Base-by-base conservation (phyloP, 2,113 vertebrate genomes). In the Chinchilla lanigera region DNA sequence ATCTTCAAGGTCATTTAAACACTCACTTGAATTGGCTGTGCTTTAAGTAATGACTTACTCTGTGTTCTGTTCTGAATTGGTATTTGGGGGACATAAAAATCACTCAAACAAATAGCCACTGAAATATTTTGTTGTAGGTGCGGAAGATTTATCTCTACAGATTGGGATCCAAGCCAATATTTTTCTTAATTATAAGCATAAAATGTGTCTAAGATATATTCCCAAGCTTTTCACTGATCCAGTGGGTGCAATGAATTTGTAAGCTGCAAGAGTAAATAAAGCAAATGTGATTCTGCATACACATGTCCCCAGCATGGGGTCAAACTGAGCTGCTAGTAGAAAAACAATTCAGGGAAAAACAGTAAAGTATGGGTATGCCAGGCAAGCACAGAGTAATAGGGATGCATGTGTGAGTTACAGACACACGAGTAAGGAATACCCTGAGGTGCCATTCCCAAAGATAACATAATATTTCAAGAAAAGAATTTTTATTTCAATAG, bases 161-260 rank as follows among this genome's bases (percentile, higher is more conserved):
- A 98, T 97, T 97, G 71, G 63, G 58, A 97, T 97, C 78, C 93
- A 35, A 96, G 94, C 85, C 88, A 98, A 90, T 56, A 95, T 98
- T 98, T 98, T 92, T 96, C 97, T 98, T 98, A 95, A 97, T 98
- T 98, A 97, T 78, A 67, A 93, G 91, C 96, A 41, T 94, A 97
- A 97, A 98, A 80, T 98, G 56, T 97, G 94, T 98, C 67, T 60
- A 89, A 94, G 97, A 93, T 98, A 97, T 95, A 98, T 97, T 97
- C 83, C 92, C 89, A 97, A 85, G n/a, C 38, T 97, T 95, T 97
- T 95, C 50, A 16, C 81, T 92, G 95, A 73, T 97, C 92, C 97
- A 88, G 89, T 91, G 35, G 41, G 92, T 96, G 44, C 93, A 97
- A 78, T 97, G 87, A 86, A 95, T 97, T 96, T 98, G 94, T 60